Evolutionary conservation across 2,797 vertebrate species (phyloP).

Genomic region (Nothura maculosa): DNA sequence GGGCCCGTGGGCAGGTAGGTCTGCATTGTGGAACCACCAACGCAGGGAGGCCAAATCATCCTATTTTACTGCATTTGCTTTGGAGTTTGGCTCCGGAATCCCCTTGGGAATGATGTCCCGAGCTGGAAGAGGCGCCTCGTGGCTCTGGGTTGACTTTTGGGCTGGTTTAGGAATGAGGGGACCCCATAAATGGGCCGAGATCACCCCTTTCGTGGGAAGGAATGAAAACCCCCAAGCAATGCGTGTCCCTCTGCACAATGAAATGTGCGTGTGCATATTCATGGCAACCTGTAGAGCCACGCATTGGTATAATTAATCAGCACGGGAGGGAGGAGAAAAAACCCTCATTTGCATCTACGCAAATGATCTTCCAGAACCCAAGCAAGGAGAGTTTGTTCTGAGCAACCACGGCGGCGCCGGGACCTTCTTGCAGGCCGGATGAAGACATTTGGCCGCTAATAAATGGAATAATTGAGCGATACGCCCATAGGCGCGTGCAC

Average conservation of each 20-base stretch:
- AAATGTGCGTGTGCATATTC: background rate
- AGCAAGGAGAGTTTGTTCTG: background rate
- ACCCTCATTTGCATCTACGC: conserved; percentile 3
- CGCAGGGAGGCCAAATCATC: background rate
- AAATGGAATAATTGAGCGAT: background rate
- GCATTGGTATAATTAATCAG: background rate
- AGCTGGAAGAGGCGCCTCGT: background rate
- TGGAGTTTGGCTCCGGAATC: background rate
- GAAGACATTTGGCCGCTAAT: background rate
- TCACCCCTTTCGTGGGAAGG: background rate
- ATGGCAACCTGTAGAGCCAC: background rate
- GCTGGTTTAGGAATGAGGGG: background rate
- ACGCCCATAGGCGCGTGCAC: background rate
- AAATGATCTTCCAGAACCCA: background rate
- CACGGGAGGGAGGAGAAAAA: background rate
- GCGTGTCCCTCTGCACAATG: background rate
- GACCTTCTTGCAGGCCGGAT: too few species aligned
- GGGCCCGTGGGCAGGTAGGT: background rate
- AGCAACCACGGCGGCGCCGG: background rate
- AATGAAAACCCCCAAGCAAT: background rate
- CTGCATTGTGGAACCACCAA: background rate
- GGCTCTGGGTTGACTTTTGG: too few species aligned
- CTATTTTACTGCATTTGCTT: background rate
- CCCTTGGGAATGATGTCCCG: background rate
- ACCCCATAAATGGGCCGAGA: background rate